These are phyloP conservation scores for Potamarius usumacintae DNA, from an alignment of 2,113 vertebrate genomes.

Conservation along the genomic window DNA sequence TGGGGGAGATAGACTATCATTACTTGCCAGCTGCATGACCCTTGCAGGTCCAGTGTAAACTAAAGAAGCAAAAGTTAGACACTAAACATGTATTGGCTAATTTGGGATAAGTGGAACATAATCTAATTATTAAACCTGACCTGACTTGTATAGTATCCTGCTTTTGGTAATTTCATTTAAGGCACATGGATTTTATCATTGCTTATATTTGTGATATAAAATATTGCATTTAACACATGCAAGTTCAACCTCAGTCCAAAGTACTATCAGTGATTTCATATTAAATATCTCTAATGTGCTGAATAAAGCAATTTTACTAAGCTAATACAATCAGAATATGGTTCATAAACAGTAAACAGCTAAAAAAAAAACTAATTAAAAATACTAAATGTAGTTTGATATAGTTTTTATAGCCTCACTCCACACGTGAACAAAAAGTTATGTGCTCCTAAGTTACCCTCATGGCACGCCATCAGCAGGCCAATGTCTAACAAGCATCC, in stretches of 20 bases:
- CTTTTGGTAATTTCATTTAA: neutral
- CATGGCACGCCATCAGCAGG: neutral
- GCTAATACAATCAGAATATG: neutral
- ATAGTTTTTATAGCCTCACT: neutral
- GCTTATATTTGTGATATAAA: neutral
- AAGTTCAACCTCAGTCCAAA: neutral
- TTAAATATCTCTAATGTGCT: constrained; percentile 1
- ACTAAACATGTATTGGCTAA: neutral
- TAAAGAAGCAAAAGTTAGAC: neutral
- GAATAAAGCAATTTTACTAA: neutral
- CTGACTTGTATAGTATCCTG: neutral
- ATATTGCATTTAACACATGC: neutral
- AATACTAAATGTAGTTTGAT: neutral
- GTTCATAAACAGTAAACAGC: neutral
- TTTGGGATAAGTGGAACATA: neutral
- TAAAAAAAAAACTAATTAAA: neutral
- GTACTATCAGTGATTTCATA: neutral
- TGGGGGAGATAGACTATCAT: neutral
- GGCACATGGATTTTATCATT: neutral
- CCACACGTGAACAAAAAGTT: neutral
- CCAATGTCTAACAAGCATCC: neutral
- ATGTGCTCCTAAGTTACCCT: neutral
- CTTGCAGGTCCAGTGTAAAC: neutral
- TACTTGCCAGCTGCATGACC: neutral
- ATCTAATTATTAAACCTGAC: neutral